phyloP scores from a whole-genome alignment of 2,888 invertebrate genomes.

The Andrena flavipes region DNA sequence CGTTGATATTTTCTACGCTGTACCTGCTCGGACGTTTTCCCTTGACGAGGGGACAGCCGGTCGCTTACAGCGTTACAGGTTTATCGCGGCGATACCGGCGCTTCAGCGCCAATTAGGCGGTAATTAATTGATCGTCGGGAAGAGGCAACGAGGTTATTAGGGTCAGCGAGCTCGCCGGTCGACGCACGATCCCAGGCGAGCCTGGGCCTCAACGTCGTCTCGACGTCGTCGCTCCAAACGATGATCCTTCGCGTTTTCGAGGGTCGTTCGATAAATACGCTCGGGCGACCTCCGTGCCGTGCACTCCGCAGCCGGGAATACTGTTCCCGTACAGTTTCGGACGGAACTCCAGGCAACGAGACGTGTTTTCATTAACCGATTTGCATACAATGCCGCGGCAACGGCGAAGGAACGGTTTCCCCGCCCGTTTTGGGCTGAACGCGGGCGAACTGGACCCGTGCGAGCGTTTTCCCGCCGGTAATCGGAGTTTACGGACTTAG shows the following conservation, averaged over 20 bases:
- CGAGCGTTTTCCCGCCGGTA: background rate
- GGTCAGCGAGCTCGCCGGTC: constrained; percentile 71
- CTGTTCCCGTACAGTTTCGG: constrained; percentile 11
- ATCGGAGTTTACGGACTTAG: background rate
- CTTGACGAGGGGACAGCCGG: constrained; percentile 29
- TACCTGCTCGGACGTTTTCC: constrained; percentile 15
- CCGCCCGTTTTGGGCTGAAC: constrained; percentile 5
- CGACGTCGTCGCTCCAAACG: background rate
- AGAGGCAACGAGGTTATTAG: constrained; percentile 79
- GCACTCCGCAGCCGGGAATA: background rate
- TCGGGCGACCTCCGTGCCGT: background rate
- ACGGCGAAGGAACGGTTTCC: constrained; percentile 16
- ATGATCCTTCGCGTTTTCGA: constrained; percentile 13
- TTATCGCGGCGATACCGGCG: constrained; percentile 67
- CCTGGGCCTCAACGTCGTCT: background rate
- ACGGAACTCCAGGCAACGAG: background rate
- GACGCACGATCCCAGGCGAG: constrained; percentile 50
- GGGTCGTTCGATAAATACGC: background rate
- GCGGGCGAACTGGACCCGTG: background rate
- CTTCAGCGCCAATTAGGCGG: constrained; percentile 79
- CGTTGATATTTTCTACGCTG: background rate
- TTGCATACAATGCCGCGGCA: constrained; percentile 26
- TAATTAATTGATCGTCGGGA: constrained; percentile 81
- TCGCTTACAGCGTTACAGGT: constrained; percentile 58
- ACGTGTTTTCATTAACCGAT: constrained; percentile 18